Base-by-base conservation (phyloP, 2,797 vertebrate species). In the Mastacembelus armatus region DNA sequence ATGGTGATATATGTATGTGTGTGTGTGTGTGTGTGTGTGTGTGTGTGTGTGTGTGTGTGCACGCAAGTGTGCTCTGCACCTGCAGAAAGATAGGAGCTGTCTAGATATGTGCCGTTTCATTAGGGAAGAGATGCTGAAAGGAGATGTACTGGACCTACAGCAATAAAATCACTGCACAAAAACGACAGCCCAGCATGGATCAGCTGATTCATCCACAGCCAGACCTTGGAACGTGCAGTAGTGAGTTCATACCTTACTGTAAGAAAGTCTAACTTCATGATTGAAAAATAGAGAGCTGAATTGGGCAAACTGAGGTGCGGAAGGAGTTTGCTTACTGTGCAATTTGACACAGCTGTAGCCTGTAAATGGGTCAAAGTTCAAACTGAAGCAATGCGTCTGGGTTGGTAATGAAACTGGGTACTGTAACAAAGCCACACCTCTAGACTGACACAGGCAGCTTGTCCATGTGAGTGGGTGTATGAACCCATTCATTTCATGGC, bases 311-410 rank as follows among this genome's bases (percentile, higher is more conserved):
- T 72, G 83, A 88, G 81, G 36, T 42, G 74, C 69, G 44, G 63
- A 26, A 48, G 74, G 65, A 67, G 62, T 60, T 71, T 62, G 55
- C 70, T 57, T 22, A 48, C 76, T 66, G 70, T 73, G 78, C 65
- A 42, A 70, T 80, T 45, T 33, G 65, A 87, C 56, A 87, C 66
- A 2, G 35, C 71, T 59, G 32, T n/a, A 54, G 69, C 47, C 57
- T 43, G 56, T 48, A 83, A 89, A 86, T 52, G 43, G 63, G 87
- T 88, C 81, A 84, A 56, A 80, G 87, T 71, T 85, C 76, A 73
- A 43, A 71, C 66, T 51, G 45, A 9, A 38, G 71, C 58, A 32
- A 42, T 62, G 35, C 73, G 35, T 67, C 45, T 38, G 47, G 60
- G 32, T 61, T 14, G 27, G 52, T 71, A 81, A 66, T 62, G 57